These are phyloP conservation scores for Hyles lineata DNA, from an alignment of 2,888 invertebrate species.

Conservation along the genomic window DNA sequence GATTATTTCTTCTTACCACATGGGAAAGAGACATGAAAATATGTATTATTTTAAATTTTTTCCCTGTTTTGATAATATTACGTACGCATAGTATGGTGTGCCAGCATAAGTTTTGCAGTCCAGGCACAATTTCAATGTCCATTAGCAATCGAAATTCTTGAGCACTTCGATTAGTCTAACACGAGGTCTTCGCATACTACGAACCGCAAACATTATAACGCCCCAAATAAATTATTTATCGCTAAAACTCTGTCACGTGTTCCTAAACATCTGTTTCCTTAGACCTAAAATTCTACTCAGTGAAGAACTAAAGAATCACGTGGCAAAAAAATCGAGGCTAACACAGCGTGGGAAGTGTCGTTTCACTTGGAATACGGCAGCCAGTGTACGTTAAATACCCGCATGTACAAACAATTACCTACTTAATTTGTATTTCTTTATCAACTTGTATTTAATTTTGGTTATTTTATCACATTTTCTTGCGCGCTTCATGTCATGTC, in stretches of 20 bases:
- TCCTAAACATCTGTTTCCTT: slow-evolving; percentile 32
- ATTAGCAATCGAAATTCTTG: background rate
- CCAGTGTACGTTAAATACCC: slow-evolving; percentile 27
- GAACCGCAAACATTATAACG: background rate
- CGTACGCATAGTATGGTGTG: background rate
- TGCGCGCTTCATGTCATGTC: slow-evolving; percentile 65
- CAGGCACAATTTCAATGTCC: background rate
- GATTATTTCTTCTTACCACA: too few species aligned
- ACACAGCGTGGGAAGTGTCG: slow-evolving; percentile 29
- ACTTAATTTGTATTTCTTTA: slow-evolving; percentile 74
- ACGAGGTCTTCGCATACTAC: background rate
- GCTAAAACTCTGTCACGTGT: background rate
- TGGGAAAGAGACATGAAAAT: too few species aligned
- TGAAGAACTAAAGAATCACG: slow-evolving; percentile 19
- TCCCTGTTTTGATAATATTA: background rate
- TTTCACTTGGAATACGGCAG: slow-evolving; percentile 15
- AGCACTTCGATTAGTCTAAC: background rate
- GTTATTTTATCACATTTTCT: slow-evolving; percentile 72
- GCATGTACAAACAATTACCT: slow-evolving; percentile 54
- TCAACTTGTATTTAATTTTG: slow-evolving; percentile 76
- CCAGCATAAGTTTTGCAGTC: slow-evolving; percentile 5
- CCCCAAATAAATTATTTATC: background rate
- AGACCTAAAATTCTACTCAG: background rate
- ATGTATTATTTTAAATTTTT: too few species aligned
- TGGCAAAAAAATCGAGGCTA: slow-evolving; percentile 28